Evolutionary conservation across 2,888 invertebrate species (phyloP).

Genomic region (Tanypteryx hageni): DNA sequence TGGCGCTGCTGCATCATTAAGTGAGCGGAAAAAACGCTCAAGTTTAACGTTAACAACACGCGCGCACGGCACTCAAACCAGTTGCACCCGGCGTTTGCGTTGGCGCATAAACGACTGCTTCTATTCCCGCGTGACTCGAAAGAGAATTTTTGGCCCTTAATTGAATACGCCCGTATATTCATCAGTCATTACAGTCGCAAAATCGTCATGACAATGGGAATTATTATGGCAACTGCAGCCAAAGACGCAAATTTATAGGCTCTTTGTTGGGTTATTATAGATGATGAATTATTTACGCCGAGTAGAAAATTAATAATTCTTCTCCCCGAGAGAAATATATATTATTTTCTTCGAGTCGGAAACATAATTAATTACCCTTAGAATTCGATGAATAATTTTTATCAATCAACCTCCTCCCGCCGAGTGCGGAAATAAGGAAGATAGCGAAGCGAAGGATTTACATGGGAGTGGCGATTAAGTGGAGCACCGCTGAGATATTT

Average conservation of each 20-base stretch:
- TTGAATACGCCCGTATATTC: neutral
- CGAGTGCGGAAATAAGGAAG: neutral
- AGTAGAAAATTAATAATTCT: neutral
- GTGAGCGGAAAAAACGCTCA: too few species aligned
- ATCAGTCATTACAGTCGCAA: neutral
- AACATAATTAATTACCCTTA: neutral
- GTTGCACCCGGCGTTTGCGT: neutral
- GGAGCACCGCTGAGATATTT: neutral
- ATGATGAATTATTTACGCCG: neutral
- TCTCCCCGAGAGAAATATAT: neutral
- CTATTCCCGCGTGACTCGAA: neutral
- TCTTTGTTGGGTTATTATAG: neutral
- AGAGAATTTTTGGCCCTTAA: neutral
- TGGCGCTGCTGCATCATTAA: too few species aligned
- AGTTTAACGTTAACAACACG: too few species aligned
- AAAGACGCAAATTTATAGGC: constrained; percentile 4
- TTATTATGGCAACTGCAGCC: neutral
- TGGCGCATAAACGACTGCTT: neutral
- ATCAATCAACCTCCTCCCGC: neutral
- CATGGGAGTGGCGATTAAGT: neutral
- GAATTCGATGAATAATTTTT: neutral
- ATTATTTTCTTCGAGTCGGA: neutral
- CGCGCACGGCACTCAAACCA: too few species aligned
- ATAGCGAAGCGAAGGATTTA: neutral
- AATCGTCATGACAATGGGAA: neutral